These are phyloP conservation scores for Porphyrio hochstetteri DNA, from an alignment of 2,113 vertebrate genomes.

Conservation along the genomic window DNA sequence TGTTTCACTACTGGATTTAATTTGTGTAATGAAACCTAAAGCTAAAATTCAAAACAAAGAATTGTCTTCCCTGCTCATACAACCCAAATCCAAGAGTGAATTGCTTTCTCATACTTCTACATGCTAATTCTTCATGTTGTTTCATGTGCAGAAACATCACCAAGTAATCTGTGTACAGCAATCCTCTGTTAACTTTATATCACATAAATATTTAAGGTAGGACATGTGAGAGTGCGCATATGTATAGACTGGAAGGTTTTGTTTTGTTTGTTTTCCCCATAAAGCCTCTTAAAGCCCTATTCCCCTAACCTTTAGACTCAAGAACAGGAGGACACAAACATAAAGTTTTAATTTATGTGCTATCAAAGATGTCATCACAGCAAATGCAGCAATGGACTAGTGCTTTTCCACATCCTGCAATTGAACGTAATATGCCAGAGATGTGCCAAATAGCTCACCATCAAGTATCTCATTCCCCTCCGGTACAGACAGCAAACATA, in stretches of 20 bases:
- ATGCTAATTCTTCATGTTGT: neutral
- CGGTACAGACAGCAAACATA: neutral
- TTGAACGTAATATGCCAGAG: neutral
- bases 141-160: neutral
- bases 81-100: neutral
- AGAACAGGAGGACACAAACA: rapidly evolving
- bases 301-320: neutral
- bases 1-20: neutral
- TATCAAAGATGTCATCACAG: neutral
- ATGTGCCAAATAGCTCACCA: neutral
- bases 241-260: neutral
- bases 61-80: neutral
- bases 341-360: neutral
- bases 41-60: neutral
- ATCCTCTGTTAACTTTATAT: neutral
- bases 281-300: neutral
- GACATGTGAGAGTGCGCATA: neutral
- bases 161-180: neutral
- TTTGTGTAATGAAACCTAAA: neutral
- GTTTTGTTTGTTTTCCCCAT: neutral
- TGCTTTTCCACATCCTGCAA: neutral
- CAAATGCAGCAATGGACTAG: neutral
- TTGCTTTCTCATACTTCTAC: neutral
- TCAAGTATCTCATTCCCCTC: neutral
- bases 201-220: neutral